Evolutionary conservation across 2,797 vertebrate species (phyloP).

Genomic region (Acridotheres tristis): DNA sequence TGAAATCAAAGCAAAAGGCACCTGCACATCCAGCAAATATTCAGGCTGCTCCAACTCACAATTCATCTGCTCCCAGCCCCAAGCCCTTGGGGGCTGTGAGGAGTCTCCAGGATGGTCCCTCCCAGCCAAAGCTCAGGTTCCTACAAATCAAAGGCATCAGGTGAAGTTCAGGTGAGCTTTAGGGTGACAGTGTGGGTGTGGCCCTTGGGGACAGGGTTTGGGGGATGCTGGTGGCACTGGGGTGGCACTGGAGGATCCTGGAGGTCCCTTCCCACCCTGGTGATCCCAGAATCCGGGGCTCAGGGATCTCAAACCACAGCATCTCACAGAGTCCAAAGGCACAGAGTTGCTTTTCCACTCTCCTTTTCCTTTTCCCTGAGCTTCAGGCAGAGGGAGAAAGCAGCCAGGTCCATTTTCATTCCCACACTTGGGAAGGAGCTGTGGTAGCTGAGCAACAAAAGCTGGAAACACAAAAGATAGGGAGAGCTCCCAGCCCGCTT

Average conservation of each 20-base stretch:
- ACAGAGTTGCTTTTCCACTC: neutral
- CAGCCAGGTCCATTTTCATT: constrained; percentile 39
- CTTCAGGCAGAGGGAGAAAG: constrained; percentile 35
- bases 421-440: constrained; percentile 1
- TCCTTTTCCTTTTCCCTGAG: neutral
- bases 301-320: neutral
- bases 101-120: too few species aligned
- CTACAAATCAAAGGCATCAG: too few species aligned
- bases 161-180: too few species aligned
- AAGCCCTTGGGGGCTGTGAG: too few species aligned
- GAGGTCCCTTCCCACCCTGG: rapidly evolving
- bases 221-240: too few species aligned
- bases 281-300: neutral
- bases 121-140: too few species aligned
- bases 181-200: too few species aligned
- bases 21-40: too few species aligned
- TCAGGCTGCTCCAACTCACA: too few species aligned
- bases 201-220: too few species aligned
- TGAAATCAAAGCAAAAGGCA: too few species aligned
- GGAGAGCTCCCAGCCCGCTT: constrained; percentile 58
- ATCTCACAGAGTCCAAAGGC: neutral
- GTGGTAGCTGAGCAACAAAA: constrained; percentile 48
- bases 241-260: rapidly evolving
- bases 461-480: constrained; percentile 43
- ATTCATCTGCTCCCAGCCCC: too few species aligned